Evolutionary conservation across 2,888 invertebrate genomes (phyloP), one percentile per base, ranked within the genome.

Genomic region (Psylliodes chrysocephalus): DNA sequence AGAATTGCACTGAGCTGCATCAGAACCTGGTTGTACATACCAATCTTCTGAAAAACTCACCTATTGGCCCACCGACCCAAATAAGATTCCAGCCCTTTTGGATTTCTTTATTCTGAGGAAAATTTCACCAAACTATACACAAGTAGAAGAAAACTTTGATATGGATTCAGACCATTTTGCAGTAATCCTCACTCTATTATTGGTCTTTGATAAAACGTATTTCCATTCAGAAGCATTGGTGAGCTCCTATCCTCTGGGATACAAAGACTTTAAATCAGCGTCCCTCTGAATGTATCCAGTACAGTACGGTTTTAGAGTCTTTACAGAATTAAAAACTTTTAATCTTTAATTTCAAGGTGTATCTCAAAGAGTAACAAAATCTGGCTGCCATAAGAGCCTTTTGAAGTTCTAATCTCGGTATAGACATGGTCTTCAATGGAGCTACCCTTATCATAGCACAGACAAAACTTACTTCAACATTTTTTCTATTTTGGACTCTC

Each of bases 321-420:
- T 30, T 35, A 47, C 57, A 57, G 4, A 35, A 57, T 14, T 47
- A 35, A 1, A n/a, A 46, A n/a, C 3, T 30, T 7, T 12, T 14
- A 38, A 35, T 14, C 4, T 44, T 25, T 1, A 30, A 14, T 5
- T 38, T 30, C 7, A 15, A 17, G 6, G n/a, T 44, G 7, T 44
- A 25, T 15, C 28, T 8, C 5, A 55, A 8, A 3, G 17, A 19
- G 12, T 40, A 40, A 1, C 38, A n/a, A 25, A 60, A n/a, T 10
- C 42, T 28, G 17, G 40, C 28, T 12, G 22, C 60, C 12, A 60
- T 2, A 4, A 60, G 14, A 12, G 42, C 49, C n/a, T 56, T 51
- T 30, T 63, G 56, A 12, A 51, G 25, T 54, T 63, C 57, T 14
- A 57, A 8, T n/a, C n/a, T n/a, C n/a, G n/a, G n/a, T n/a, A n/a